Evolutionary conservation across 1,140 invertebrate genomes (phyloP).

Genomic region (Coelopa frigida): DNA sequence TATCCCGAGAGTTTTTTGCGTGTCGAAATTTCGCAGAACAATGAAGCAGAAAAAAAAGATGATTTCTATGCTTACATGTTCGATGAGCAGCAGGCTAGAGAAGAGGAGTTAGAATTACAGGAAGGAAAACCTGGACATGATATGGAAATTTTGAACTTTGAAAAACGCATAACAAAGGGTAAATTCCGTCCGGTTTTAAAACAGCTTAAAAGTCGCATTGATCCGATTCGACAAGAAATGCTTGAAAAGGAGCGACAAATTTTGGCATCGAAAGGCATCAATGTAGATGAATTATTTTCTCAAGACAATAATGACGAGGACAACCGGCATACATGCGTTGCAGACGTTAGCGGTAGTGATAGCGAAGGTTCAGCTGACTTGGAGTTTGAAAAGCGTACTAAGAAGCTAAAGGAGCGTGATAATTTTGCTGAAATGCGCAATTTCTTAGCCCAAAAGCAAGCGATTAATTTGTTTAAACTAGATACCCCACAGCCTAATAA

Average conservation of each 20-base stretch:
- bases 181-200: constrained; percentile 38
- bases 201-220: constrained; percentile 40
- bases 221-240: constrained; percentile 41
- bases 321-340: constrained; percentile 3
- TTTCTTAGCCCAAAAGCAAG: constrained; percentile 38
- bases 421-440: constrained; percentile 43
- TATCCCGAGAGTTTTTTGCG: constrained; percentile 36
- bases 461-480: constrained; percentile 34
- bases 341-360: constrained; percentile 1
- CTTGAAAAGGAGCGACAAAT: constrained; percentile 39
- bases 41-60: constrained; percentile 27
- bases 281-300: constrained; percentile 37
- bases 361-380: constrained; percentile 28
- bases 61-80: constrained; percentile 43
- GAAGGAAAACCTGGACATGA: constrained; percentile 18
- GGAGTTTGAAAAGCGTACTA: constrained; percentile 22
- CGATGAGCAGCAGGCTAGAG: constrained; percentile 31
- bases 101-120: constrained; percentile 21
- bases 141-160: constrained; percentile 37
- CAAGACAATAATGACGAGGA: constrained; percentile 17
- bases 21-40: constrained; percentile 34
- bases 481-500: constrained; percentile 14
- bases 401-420: constrained; percentile 37
- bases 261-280: constrained; percentile 36
- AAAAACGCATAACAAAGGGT: constrained; percentile 36